A percentile compares a stretch with the other conserved stretches of the same genome.
phyloP scores from a whole-genome alignment of 2,888 invertebrate species.

The Nymphalis urticae region DNA sequence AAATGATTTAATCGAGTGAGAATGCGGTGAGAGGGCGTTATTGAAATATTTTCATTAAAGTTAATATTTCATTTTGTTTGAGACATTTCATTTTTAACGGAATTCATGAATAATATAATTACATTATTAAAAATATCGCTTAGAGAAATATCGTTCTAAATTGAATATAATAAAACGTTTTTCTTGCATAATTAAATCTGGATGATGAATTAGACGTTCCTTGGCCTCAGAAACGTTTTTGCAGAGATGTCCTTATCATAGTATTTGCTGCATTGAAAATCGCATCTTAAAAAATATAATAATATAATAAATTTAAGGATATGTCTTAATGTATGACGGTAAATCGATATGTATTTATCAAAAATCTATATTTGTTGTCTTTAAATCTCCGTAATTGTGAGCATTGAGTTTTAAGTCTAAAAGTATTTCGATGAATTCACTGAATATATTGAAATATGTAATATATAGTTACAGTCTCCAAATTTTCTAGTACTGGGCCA shows the following conservation, averaged over 20 bases:
- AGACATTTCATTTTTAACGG: neutral
- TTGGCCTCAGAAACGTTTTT: constrained; percentile 3
- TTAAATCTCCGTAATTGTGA: constrained; percentile 26
- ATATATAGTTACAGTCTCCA: neutral
- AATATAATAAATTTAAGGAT: constrained; percentile 18
- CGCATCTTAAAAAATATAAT: constrained; percentile 17
- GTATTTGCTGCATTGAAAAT: constrained; percentile 18
- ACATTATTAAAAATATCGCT: constrained; percentile 2
- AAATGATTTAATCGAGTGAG: neutral
- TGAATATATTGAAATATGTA: neutral
- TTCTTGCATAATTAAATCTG: constrained; percentile 3
- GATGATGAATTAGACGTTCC: neutral
- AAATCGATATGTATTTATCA: constrained; percentile 15
- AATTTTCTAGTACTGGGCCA: too few relatives aligned
- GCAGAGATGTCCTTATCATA: constrained; percentile 1
- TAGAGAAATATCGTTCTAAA: constrained; percentile 2
- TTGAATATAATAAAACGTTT: constrained; percentile 6
- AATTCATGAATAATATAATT: constrained; percentile 12
- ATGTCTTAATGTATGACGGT: constrained; percentile 17
- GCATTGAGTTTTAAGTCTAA: constrained; percentile 5
- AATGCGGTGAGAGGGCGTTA: neutral
- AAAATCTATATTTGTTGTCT: constrained; percentile 15
- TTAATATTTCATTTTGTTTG: constrained; percentile 3
- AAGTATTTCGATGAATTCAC: neutral
- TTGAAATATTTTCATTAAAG: constrained; percentile 12